These are phyloP conservation scores for Melospiza georgiana DNA, from an alignment of 2,113 vertebrate genomes.

Conservation along the genomic window DNA sequence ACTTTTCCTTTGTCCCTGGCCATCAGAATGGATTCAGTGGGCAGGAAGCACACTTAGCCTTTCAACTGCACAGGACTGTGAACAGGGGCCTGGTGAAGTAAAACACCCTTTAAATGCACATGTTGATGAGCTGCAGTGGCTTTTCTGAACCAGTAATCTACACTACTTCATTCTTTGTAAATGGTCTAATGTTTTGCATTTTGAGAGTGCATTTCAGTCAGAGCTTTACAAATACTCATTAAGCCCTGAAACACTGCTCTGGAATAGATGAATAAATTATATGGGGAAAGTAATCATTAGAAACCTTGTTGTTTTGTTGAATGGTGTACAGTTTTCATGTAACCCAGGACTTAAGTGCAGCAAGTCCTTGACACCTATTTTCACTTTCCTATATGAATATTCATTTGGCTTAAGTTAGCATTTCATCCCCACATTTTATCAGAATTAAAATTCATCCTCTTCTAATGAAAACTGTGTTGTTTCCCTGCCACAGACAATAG, in stretches of 20 bases:
- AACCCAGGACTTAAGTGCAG: slow-evolving; percentile 44
- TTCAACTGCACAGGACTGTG: not conserved
- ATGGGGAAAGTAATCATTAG: slow-evolving; percentile 44
- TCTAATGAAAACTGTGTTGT: not conserved
- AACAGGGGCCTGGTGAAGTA: not conserved
- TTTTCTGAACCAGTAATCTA: slow-evolving; percentile 37
- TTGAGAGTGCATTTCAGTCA: slow-evolving; percentile 44
- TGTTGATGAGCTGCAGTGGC: slow-evolving; percentile 38
- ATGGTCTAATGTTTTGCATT: slow-evolving; percentile 41
- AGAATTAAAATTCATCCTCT: slow-evolving; percentile 21
- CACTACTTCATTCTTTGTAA: slow-evolving; percentile 39
- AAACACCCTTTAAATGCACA: slow-evolving; percentile 13
- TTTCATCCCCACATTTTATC: not conserved
- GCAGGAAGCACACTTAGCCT: slow-evolving; percentile 16
- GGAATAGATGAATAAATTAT: slow-evolving; percentile 68
- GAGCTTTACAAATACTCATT: slow-evolving; percentile 60
- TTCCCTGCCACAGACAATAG: not conserved
- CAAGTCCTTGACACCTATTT: slow-evolving; percentile 65
- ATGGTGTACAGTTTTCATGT: slow-evolving; percentile 46
- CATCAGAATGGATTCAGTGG: not conserved
- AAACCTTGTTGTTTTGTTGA: slow-evolving; percentile 42
- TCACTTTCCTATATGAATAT: slow-evolving; percentile 56
- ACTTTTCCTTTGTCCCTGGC: not conserved
- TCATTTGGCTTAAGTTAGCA: slow-evolving; percentile 38
- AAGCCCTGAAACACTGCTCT: slow-evolving; percentile 26